Conservation (phyloP, 2,113 vertebrate species). For the Cyanoramphus novaezelandiae region DNA sequence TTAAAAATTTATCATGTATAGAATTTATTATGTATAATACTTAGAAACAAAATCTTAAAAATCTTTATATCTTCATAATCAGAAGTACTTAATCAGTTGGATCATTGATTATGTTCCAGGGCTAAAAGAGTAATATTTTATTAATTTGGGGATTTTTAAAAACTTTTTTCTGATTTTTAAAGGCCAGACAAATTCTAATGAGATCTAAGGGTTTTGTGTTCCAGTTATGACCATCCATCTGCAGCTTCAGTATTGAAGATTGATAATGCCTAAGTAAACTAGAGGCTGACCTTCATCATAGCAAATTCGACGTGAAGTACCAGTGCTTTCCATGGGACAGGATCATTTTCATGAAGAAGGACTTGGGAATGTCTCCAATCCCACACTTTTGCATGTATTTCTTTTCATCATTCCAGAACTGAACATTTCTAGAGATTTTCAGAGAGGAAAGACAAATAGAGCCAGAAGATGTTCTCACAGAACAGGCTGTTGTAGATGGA, state of each 20-base stretch:
- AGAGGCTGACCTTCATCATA: background rate
- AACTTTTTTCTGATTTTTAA: background rate
- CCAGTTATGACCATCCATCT: background rate
- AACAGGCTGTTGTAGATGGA: background rate
- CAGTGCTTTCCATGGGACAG: background rate
- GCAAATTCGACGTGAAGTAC: background rate
- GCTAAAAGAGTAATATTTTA: background rate
- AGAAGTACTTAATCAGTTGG: background rate
- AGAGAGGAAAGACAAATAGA: background rate
- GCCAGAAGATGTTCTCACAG: background rate
- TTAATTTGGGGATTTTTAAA: background rate
- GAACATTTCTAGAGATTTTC: background rate
- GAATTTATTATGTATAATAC: background rate
- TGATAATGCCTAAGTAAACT: background rate
- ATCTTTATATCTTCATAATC: background rate
- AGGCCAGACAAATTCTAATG: background rate
- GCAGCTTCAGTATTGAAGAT: background rate
- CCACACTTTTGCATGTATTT: background rate
- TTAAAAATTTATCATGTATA: background rate
- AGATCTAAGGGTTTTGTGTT: background rate
- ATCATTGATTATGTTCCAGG: background rate
- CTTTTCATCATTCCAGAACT: accelerated
- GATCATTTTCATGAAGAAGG: background rate
- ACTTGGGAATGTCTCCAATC: background rate
- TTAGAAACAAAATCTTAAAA: background rate